Evolutionary conservation across 2,113 vertebrate genomes (phyloP).

Genomic region (Burhinus oedicnemus): DNA sequence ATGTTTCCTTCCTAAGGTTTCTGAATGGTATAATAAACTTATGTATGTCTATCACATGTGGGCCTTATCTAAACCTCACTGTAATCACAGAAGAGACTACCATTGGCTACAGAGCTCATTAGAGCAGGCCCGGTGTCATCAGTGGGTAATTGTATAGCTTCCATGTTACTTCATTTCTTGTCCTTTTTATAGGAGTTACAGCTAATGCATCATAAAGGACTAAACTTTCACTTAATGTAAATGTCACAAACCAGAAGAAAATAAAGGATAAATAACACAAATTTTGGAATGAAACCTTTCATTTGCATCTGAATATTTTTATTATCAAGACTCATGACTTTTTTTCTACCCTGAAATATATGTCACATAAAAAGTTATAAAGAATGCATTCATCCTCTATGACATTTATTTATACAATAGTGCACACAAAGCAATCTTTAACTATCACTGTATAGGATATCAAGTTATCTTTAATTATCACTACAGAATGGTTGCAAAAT

Average conservation of each 20-base stretch:
- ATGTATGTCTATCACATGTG: rapidly evolving
- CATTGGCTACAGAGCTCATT: rapidly evolving
- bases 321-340: not conserved
- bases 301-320: conserved; percentile 40
- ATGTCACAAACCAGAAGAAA: not conserved
- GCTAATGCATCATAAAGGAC: not conserved
- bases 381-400: conserved; percentile 37
- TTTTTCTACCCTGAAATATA: conserved; percentile 24
- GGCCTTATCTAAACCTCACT: not conserved
- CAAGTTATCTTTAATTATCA: conserved; percentile 83
- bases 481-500: conserved; percentile 76
- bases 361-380: conserved; percentile 36
- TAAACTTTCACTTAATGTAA: not conserved
- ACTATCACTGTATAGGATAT: conserved; percentile 74
- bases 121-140: not conserved
- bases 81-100: not conserved
- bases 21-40: not conserved
- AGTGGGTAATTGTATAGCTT: not conserved
- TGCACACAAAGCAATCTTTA: conserved; percentile 73
- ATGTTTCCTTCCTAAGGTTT: not conserved
- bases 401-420: conserved; percentile 69
- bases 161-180: not conserved
- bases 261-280: not conserved
- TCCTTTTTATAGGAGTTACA: not conserved
- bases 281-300: not conserved